Base-by-base conservation (phyloP, 2,113 vertebrate species). In the Cyrtonyx montezumae region DNA sequence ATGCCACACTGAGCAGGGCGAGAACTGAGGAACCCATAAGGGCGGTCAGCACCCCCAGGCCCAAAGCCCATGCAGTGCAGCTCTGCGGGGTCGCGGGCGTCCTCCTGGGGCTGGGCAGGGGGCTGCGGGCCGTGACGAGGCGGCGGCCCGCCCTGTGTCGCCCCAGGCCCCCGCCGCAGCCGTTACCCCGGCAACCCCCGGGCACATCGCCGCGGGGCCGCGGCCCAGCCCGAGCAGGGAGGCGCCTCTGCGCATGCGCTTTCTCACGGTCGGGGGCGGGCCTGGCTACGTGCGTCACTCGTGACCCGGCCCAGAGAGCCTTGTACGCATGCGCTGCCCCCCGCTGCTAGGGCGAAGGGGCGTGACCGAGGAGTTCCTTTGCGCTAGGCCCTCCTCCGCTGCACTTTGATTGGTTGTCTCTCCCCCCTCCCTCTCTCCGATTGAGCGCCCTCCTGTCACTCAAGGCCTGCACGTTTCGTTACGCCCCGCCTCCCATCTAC, bases 341-440 rank as follows among this genome's bases (percentile, higher is more conserved):
- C 19, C 18, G 2, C 1, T 32, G 16, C 0, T 25, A 25, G 37
- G 5, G 12, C 20, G n/a, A 49, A 14, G 43, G 14, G 46, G 56
- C n/a, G 3, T 0, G 6, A 5, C 36, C 43, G 8, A 69, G 40
- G 55, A 11, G 25, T 42, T 9, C 36, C 34, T 32, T 26, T 20
- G 13, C 6, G 0, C 7, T 2, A 11, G 2, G 6, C 12, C 48
- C 76, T 23, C 84, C 4, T 14, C 0, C 0, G 0, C 46, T 30
- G 8, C 3, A 5, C 15, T 65, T 3, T 40, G 59, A 96, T 93
- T 96, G 90, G 96, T 3, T n/a, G 0, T 0, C 0, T 2, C 1
- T 30, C 63, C 10, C 28, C 19, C 1, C 5, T 11, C 25, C 23
- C 2, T 26, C 14, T 26, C 25, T 67, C 56, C 83, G 48, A 96